Conservation (phyloP, 1,140 invertebrate species). For the Andrena cerasifolii region DNA sequence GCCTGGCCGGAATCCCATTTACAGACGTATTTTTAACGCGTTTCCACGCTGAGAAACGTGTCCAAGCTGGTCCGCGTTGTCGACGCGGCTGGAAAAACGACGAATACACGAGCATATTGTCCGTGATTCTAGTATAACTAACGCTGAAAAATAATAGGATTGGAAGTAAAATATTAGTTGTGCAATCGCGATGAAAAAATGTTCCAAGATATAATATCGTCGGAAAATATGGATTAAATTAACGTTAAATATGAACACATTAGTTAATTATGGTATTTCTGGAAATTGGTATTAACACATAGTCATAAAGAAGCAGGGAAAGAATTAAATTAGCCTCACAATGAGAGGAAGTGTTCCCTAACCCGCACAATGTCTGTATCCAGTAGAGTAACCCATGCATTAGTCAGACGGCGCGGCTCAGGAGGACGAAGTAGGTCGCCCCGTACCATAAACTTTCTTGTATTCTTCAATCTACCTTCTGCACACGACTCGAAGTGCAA, state of each 20-base stretch:
- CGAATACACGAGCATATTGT: neutral
- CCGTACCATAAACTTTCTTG: neutral
- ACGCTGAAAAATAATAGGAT: neutral
- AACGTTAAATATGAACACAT: too few species aligned
- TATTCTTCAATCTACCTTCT: neutral
- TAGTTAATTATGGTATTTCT: too few species aligned
- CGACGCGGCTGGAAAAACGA: constrained; percentile 6
- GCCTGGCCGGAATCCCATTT: constrained; percentile 59
- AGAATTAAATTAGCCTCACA: too few species aligned
- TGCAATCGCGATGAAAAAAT: neutral
- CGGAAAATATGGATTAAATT: too few species aligned
- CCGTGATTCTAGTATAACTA: neutral
- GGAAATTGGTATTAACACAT: neutral
- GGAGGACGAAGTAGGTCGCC: neutral
- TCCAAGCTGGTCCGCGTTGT: constrained; percentile 29
- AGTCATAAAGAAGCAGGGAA: neutral
- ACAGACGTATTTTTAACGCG: constrained; percentile 67
- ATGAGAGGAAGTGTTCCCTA: too few species aligned
- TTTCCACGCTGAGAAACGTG: constrained; percentile 55
- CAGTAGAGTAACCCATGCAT: constrained; percentile 13
- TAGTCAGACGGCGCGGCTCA: neutral
- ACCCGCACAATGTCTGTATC: too few species aligned
- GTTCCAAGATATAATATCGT: too few species aligned
- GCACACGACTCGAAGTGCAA: neutral
- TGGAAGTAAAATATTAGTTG: neutral